Conservation (phyloP, 1,140 invertebrate genomes). For the Gonatopus flavifemur region DNA sequence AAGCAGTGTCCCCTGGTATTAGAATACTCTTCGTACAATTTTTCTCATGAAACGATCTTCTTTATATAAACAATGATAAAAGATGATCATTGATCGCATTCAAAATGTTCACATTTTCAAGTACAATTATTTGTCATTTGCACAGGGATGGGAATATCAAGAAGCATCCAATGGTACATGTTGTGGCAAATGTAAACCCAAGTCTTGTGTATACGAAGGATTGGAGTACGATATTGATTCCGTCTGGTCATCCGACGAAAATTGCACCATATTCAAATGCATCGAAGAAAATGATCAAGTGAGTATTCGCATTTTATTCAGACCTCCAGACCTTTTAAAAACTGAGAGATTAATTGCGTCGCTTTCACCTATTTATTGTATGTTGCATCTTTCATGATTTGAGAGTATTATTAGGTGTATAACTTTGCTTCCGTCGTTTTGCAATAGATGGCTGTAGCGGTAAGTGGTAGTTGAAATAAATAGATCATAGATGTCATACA, state of each 20-base stretch:
- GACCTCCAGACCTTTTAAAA: too few relatives aligned
- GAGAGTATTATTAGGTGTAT: too few relatives aligned
- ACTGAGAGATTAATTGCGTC: background rate
- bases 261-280: slow-evolving; percentile 68
- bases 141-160: slow-evolving; percentile 62
- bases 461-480: too few relatives aligned
- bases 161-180: slow-evolving; percentile 57
- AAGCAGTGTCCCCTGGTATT: slow-evolving; percentile 56
- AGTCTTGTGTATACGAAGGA: slow-evolving; percentile 65
- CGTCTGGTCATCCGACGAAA: slow-evolving; percentile 66
- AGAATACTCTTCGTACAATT: slow-evolving; percentile 10
- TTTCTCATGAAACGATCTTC: background rate
- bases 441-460: too few relatives aligned
- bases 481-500: too few relatives aligned
- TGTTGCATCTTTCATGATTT: too few relatives aligned
- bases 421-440: too few relatives aligned
- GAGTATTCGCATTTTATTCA: too few relatives aligned
- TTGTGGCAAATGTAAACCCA: slow-evolving; percentile 72
- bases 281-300: slow-evolving; percentile 48
- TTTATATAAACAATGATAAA: too few relatives aligned
- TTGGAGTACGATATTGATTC: slow-evolving; percentile 58
- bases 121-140: slow-evolving; percentile 9
- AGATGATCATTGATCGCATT: too few relatives aligned
- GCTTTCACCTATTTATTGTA: background rate
- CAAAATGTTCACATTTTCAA: background rate